Percentiles rank a stretch among this genome's conserved stretches.
phyloP scores from a whole-genome alignment of 2,888 invertebrate genomes.

The Brachypalpus laphriformis region DNA sequence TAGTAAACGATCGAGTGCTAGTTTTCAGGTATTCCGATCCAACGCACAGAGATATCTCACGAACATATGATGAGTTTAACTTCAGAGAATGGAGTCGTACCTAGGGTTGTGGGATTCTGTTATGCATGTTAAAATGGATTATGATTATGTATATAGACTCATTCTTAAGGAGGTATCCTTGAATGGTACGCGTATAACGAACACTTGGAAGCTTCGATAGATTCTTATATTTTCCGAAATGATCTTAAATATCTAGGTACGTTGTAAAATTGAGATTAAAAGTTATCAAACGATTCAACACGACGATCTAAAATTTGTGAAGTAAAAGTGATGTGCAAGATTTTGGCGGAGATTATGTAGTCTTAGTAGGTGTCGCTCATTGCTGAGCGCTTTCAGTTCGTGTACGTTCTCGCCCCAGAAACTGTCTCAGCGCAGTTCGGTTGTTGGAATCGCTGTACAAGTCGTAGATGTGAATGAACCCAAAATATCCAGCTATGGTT shows the following conservation, averaged over 20 bases:
- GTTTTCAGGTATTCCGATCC: too few species aligned
- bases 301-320: neutral
- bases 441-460: slow-evolving; percentile 77
- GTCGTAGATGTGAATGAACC: slow-evolving; percentile 79
- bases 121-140: too few species aligned
- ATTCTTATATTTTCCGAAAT: neutral
- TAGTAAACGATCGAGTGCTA: too few species aligned
- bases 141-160: too few species aligned
- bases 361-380: neutral
- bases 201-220: neutral
- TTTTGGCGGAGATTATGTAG: slow-evolving; percentile 10
- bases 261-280: slow-evolving; percentile 8
- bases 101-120: too few species aligned
- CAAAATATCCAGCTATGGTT: slow-evolving; percentile 79
- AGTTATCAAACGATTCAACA: neutral
- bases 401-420: slow-evolving; percentile 73
- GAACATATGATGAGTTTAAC: too few species aligned
- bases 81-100: too few species aligned
- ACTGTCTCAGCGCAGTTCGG: slow-evolving; percentile 74
- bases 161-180: too few species aligned
- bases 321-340: slow-evolving; percentile 33
- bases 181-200: too few species aligned
- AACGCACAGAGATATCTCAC: too few species aligned
- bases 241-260: neutral
- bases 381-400: slow-evolving; percentile 12